phyloP scores from a whole-genome alignment of 1,140 invertebrate species.

The Hesperophylax magnus region DNA sequence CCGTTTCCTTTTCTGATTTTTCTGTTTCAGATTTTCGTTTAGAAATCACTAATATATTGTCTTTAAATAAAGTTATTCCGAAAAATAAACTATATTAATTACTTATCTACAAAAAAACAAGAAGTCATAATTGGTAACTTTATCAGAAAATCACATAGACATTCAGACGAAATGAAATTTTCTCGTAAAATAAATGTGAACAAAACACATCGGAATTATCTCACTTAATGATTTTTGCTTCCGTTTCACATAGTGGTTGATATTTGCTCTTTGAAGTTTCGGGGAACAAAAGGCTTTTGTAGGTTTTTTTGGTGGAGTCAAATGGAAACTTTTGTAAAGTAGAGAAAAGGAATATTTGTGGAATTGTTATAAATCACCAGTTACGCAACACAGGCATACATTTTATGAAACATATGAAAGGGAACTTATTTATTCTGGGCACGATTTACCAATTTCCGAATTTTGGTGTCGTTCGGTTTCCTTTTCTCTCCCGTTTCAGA shows the following conservation, averaged over 20 bases:
- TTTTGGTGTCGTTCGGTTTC: slow-evolving; percentile 38
- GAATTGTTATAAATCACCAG: slow-evolving; percentile 27
- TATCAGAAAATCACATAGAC: no score
- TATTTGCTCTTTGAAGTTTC: slow-evolving; percentile 3
- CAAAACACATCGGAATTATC: not conserved
- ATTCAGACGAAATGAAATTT: no score
- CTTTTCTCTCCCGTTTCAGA: slow-evolving; percentile 12
- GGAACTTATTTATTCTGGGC: slow-evolving; percentile 27
- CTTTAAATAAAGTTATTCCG: no score
- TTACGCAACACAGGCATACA: slow-evolving; percentile 9
- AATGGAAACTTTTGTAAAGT: slow-evolving; percentile 11
- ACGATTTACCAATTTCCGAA: slow-evolving; percentile 49
- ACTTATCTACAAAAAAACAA: no score
- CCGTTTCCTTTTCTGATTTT: no score
- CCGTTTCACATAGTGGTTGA: not conserved
- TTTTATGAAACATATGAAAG: slow-evolving; percentile 26
- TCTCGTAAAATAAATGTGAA: no score
- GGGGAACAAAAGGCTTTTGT: not conserved
- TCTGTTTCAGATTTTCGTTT: no score
- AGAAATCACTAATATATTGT: no score
- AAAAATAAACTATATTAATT: no score
- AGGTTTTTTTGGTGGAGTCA: not conserved
- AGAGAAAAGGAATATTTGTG: slow-evolving; percentile 13
- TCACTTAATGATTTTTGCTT: not conserved
- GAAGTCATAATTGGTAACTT: no score